Evolutionary conservation across 1,140 invertebrate genomes (phyloP).

Genomic region (Cryptotermes secundus): DNA sequence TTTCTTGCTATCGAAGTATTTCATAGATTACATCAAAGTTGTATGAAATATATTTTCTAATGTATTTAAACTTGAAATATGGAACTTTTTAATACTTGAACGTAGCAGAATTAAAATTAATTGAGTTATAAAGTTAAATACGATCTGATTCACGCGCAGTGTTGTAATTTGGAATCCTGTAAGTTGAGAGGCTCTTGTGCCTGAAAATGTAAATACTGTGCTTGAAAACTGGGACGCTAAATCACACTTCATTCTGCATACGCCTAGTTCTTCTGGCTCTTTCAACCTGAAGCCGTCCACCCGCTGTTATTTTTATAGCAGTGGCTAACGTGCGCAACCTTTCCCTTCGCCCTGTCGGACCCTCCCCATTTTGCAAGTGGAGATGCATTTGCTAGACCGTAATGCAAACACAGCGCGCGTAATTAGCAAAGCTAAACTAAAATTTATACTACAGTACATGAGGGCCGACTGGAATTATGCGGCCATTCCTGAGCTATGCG

Average conservation of each 20-base stretch:
- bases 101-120: no score
- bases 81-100: no score
- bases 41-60: no score
- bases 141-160: no score
- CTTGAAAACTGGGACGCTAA: background rate
- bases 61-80: no score
- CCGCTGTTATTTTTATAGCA: background rate
- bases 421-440: slow-evolving; percentile 20
- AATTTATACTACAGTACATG: background rate
- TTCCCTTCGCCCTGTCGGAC: background rate
- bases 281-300: background rate
- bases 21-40: no score
- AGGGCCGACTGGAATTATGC: background rate
- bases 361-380: background rate
- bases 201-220: no score
- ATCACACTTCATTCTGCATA: background rate
- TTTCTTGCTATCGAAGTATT: no score
- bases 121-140: no score
- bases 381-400: slow-evolving; percentile 3
- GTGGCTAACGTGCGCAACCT: background rate
- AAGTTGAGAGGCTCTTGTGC: no score
- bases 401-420: background rate
- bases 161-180: no score
- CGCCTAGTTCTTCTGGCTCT: background rate
- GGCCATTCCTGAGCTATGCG: background rate